Percentiles rank a stretch among this genome's conserved stretches.
phyloP scores from a whole-genome alignment of 2,888 invertebrate genomes.

The Philhelius pedissequus region DNA sequence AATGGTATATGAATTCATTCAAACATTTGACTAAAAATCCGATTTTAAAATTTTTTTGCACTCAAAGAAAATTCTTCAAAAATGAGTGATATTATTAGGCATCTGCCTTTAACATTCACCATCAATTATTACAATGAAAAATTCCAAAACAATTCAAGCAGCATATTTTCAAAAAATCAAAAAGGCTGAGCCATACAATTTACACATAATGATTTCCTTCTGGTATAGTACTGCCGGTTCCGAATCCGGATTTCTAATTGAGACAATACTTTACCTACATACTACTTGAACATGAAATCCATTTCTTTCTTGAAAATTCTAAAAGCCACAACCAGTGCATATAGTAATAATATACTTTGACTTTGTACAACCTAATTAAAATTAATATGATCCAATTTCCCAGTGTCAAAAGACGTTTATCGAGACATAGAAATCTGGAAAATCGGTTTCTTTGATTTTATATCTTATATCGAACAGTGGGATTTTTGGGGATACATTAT shows the following conservation, averaged over 20 bases:
- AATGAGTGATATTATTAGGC: too few species aligned
- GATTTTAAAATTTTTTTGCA: too few species aligned
- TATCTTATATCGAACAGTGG: background rate
- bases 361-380: slow-evolving; percentile 5
- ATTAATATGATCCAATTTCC: background rate
- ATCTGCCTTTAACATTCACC: background rate
- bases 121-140: background rate
- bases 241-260: background rate
- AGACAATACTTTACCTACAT: background rate
- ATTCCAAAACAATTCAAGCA: background rate
- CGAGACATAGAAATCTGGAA: too few species aligned
- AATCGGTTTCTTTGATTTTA: background rate
- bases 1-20: too few species aligned
- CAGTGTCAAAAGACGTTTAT: background rate
- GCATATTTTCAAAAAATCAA: background rate
- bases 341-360: background rate
- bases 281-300: background rate
- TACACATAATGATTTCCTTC: background rate
- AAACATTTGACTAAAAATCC: too few species aligned
- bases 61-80: too few species aligned
- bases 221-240: background rate
- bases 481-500: background rate
- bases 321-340: background rate
- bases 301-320: background rate
- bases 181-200: background rate